Conservation (phyloP, 2,888 invertebrate genomes). For the Tiliacea citrago region DNA sequence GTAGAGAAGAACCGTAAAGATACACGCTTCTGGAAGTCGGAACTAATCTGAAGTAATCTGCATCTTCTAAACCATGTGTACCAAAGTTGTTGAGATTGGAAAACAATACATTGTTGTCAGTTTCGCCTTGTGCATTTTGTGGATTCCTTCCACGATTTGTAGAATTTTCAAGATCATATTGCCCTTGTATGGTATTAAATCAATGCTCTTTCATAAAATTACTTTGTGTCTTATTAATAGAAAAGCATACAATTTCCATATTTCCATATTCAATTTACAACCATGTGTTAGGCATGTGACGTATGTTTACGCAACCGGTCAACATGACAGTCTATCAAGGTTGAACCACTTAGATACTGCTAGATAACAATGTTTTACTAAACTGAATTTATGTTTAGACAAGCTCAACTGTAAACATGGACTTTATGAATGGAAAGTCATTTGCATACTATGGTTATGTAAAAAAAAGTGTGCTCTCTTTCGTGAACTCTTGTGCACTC, state of each 20-base stretch:
- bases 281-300: slow-evolving; percentile 30
- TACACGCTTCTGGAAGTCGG: slow-evolving; percentile 2
- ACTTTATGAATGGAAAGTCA: slow-evolving; percentile 42
- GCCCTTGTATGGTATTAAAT: background rate
- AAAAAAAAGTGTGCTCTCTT: background rate
- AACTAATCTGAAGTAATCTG: slow-evolving; percentile 11
- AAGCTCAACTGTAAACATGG: slow-evolving; percentile 30
- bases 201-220: background rate
- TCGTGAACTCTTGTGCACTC: background rate
- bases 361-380: slow-evolving; percentile 53
- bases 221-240: background rate
- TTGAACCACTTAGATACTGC: slow-evolving; percentile 52
- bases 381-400: slow-evolving; percentile 45
- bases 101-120: background rate
- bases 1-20: background rate
- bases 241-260: background rate
- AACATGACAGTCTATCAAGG: slow-evolving; percentile 51
- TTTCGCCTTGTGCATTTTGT: background rate
- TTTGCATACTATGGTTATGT: slow-evolving; percentile 12
- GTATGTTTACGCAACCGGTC: slow-evolving; percentile 52
- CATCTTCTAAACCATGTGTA: background rate
- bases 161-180: background rate
- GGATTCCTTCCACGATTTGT: background rate
- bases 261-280: slow-evolving; percentile 29
- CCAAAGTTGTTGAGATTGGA: background rate